Evolutionary conservation across 2,888 invertebrate species (phyloP).

Genomic region (Leptodirus hochenwartii): DNA sequence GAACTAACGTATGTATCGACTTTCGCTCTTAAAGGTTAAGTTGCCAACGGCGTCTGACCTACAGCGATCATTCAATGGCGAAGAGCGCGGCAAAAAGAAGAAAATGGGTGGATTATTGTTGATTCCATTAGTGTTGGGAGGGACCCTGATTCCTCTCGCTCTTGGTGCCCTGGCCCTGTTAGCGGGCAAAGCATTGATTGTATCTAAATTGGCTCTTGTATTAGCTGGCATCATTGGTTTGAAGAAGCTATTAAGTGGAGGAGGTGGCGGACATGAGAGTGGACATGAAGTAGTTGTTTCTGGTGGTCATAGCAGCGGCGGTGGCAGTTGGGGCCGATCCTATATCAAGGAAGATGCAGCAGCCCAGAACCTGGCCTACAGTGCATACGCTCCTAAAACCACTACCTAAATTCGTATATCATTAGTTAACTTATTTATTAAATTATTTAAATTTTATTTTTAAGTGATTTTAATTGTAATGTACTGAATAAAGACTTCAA

Average conservation of each 20-base stretch:
- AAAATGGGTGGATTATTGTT: slow-evolving; percentile 56
- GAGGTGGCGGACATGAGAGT: slow-evolving; percentile 38
- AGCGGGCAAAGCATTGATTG: slow-evolving; percentile 72
- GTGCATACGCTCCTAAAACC: slow-evolving; percentile 23
- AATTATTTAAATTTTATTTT: slow-evolving; percentile 19
- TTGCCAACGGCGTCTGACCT: slow-evolving; percentile 49
- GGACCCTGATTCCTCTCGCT: slow-evolving; percentile 64
- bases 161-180: slow-evolving; percentile 65
- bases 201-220: slow-evolving; percentile 66
- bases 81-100: slow-evolving; percentile 47
- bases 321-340: slow-evolving; percentile 59
- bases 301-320: slow-evolving; percentile 34
- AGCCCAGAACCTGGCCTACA: slow-evolving; percentile 41
- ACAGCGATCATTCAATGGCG: slow-evolving; percentile 40
- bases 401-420: slow-evolving; percentile 10
- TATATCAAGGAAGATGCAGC: slow-evolving; percentile 25
- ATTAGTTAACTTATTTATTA: slow-evolving; percentile 14
- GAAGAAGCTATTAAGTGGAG: slow-evolving; percentile 59
- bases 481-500: too few relatives aligned
- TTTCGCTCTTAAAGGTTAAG: slow-evolving; percentile 38
- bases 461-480: too few relatives aligned
- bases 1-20: slow-evolving; percentile 2
- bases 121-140: slow-evolving; percentile 61
- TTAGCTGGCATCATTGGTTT: slow-evolving; percentile 70
- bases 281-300: slow-evolving; percentile 51